A percentile compares a stretch with the other conserved stretches of the same genome.
phyloP scores from a whole-genome alignment of 1,140 invertebrate genomes.

The Nasonia vitripennis region DNA sequence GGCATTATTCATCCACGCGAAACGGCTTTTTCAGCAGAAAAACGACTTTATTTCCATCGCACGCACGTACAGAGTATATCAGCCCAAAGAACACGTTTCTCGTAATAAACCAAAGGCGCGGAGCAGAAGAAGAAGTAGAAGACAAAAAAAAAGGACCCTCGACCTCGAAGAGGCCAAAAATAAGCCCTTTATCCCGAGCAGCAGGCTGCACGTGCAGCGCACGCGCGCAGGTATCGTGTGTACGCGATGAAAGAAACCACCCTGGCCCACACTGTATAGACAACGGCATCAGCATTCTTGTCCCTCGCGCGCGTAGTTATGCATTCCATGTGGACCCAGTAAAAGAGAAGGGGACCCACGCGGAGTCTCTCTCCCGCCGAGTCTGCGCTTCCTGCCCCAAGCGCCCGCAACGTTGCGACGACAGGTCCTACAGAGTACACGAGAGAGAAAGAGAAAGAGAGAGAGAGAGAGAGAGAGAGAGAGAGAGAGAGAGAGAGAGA shows the following conservation, averaged over 20 bases:
- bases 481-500: too few relatives aligned
- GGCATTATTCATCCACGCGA: background rate
- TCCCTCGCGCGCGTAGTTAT: background rate
- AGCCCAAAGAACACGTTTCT: background rate
- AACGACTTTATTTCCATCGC: background rate
- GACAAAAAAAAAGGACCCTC: background rate
- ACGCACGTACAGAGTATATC: background rate
- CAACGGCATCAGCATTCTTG: background rate
- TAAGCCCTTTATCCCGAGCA: background rate
- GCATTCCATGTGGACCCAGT: slow-evolving; percentile 1
- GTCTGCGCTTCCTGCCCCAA: background rate
- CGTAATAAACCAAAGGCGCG: background rate
- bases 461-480: too few relatives aligned
- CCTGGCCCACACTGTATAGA: background rate
- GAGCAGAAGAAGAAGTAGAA: background rate
- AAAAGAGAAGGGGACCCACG: slow-evolving; percentile 20
- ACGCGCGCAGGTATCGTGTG: background rate
- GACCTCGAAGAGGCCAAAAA: background rate
- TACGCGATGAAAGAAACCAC: background rate
- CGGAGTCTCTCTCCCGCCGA: slow-evolving; percentile 1
- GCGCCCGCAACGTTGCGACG: background rate
- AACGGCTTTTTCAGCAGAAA: too few relatives aligned
- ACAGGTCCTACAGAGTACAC: slow-evolving; percentile 9
- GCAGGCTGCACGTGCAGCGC: background rate
- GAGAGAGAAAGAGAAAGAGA: background rate